phyloP scores from a whole-genome alignment of 2,797 vertebrate genomes.

The Anguilla marmorata region DNA sequence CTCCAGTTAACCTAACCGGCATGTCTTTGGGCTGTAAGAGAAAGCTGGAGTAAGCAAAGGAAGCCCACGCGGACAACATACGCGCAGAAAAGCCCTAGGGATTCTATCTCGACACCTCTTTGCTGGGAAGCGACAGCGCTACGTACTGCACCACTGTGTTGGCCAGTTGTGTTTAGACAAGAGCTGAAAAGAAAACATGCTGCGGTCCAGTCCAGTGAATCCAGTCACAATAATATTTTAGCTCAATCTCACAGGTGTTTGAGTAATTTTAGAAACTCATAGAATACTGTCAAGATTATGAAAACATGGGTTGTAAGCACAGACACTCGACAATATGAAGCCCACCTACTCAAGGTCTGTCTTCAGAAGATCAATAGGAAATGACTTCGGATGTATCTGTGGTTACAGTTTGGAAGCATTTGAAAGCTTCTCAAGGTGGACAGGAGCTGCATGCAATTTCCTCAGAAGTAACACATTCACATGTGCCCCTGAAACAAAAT shows the following conservation, averaged over 20 bases:
- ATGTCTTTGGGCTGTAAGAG: background rate
- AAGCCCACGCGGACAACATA: background rate
- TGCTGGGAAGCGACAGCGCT: background rate
- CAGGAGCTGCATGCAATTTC: background rate
- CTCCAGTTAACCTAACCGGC: background rate
- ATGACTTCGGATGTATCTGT: background rate
- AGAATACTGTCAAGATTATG: conserved; percentile 36
- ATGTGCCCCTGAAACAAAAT: background rate
- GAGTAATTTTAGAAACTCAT: conserved; percentile 26
- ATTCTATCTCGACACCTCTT: background rate
- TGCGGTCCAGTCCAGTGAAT: conserved; percentile 47
- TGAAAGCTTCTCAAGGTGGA: background rate
- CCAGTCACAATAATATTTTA: conserved; percentile 46
- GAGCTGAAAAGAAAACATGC: conserved; percentile 47
- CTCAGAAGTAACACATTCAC: background rate
- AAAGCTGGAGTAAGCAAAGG: background rate
- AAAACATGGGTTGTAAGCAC: conserved; percentile 37
- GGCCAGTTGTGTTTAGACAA: conserved; percentile 3
- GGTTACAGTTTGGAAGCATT: background rate
- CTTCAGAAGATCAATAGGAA: background rate
- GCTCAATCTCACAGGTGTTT: conserved; percentile 46
- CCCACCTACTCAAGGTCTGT: conserved; percentile 12
- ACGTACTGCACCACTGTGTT: background rate
- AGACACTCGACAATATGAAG: conserved; percentile 28
- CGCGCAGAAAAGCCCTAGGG: background rate